A percentile compares a stretch with the other conserved stretches of the same genome.
Conservation (phyloP, 2,888 invertebrate genomes). For the Gibbula magus region DNA sequence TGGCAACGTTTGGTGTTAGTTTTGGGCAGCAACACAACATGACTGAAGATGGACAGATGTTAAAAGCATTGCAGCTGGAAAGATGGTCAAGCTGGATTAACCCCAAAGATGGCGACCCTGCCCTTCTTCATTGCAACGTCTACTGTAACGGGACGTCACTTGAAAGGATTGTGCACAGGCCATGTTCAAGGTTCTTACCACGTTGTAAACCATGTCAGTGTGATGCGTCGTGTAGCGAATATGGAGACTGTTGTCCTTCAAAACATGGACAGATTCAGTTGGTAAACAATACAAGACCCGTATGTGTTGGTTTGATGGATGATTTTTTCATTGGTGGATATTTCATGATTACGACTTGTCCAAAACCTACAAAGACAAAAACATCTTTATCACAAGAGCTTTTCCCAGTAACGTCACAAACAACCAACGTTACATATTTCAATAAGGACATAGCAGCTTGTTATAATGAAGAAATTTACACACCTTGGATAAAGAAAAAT, state of each 20-base stretch:
- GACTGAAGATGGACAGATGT: too few species aligned
- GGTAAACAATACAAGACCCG: neutral
- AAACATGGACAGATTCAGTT: neutral
- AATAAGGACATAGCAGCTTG: slow-evolving; percentile 20
- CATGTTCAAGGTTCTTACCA: neutral
- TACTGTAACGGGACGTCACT: neutral
- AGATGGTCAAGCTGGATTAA: too few species aligned
- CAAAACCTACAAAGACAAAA: neutral
- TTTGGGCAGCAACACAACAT: too few species aligned
- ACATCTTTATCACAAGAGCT: neutral
- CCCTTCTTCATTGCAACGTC: neutral
- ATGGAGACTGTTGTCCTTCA: slow-evolving; percentile 30
- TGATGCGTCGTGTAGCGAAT: slow-evolving; percentile 7
- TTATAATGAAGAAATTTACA: neutral
- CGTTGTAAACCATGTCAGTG: slow-evolving; percentile 9
- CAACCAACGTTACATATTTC: neutral
- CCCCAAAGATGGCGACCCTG: too few species aligned
- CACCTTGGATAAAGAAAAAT: neutral
- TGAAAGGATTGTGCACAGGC: neutral
- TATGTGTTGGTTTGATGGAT: neutral
- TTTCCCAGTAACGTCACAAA: neutral
- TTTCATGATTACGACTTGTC: neutral
- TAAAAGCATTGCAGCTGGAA: too few species aligned
- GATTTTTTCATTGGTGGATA: neutral
- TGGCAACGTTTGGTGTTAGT: too few species aligned